Conservation (phyloP, 2,113 vertebrate species). For the Bagarius yarrelli region DNA sequence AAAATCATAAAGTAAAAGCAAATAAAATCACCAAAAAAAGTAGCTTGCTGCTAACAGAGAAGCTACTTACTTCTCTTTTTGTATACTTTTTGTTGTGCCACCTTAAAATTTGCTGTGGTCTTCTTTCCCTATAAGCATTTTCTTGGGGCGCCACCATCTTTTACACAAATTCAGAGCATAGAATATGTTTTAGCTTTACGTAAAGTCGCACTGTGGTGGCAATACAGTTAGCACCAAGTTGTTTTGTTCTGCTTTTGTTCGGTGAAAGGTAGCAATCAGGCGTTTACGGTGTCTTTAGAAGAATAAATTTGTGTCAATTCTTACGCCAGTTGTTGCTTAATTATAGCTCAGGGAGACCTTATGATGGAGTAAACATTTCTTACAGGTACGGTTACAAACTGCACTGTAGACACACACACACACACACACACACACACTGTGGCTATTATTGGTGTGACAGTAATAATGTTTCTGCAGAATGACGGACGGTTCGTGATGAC, state of each 20-base stretch:
- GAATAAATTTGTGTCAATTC: not conserved
- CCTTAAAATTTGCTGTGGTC: too few species aligned
- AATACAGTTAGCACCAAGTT: not conserved
- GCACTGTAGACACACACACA: not conserved
- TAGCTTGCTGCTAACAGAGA: too few species aligned
- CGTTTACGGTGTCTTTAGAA: not conserved
- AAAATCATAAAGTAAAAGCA: too few species aligned
- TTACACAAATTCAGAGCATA: not conserved
- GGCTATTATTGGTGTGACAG: slow-evolving; percentile 62
- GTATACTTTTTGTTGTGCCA: too few species aligned
- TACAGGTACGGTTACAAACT: slow-evolving; percentile 5
- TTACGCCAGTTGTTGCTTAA: slow-evolving; percentile 35
- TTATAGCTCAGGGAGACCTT: slow-evolving; percentile 32
- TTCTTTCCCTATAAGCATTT: too few species aligned
- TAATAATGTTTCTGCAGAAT: slow-evolving; percentile 66
- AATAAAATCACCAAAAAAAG: too few species aligned
- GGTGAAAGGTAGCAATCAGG: slow-evolving; percentile 22
- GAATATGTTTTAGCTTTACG: too few species aligned
- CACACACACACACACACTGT: slow-evolving; percentile 14
- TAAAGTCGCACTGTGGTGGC: not conserved
- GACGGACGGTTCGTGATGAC: slow-evolving; percentile 70
- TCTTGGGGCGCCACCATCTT: too few species aligned
- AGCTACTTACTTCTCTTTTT: too few species aligned
- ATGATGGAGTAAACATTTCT: not conserved
- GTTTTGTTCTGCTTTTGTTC: not conserved